A percentile compares a stretch with the other conserved stretches of the same genome.
These are phyloP conservation scores for Actinostola sp. DNA, from an alignment of 92 coral and sea anemone genomes.

Conservation along the genomic window DNA sequence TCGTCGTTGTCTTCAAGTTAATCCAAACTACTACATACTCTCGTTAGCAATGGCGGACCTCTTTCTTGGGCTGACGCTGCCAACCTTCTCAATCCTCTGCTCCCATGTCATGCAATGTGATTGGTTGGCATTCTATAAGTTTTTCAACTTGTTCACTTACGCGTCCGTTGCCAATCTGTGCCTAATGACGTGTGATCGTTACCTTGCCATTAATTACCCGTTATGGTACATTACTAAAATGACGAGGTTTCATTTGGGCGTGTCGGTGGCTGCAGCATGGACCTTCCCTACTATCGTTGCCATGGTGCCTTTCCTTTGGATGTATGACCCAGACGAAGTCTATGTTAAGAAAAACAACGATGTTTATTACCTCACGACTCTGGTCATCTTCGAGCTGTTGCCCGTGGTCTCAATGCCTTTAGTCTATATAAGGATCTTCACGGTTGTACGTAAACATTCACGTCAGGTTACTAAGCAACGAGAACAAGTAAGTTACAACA, in stretches of 20 bases:
- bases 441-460: slow-evolving; percentile 31
- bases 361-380: slow-evolving; percentile 17
- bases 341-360: slow-evolving; percentile 11
- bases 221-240: slow-evolving; percentile 32
- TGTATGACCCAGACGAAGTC: slow-evolving; percentile 10
- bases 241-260: slow-evolving; percentile 17
- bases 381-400: slow-evolving; percentile 36
- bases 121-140: slow-evolving; percentile 37
- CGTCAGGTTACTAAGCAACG: slow-evolving; percentile 30
- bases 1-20: slow-evolving; percentile 26
- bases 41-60: slow-evolving; percentile 36
- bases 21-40: slow-evolving; percentile 30
- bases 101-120: slow-evolving; percentile 19
- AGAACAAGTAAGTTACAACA: slow-evolving; percentile 37
- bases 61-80: slow-evolving; percentile 24
- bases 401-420: slow-evolving; percentile 41
- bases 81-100: slow-evolving; percentile 36
- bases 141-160: slow-evolving; percentile 32
- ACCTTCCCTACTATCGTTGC: slow-evolving; percentile 35
- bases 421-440: slow-evolving; percentile 25
- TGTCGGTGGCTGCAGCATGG: slow-evolving; percentile 43
- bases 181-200: slow-evolving; percentile 38
- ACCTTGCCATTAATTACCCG: slow-evolving; percentile 28
- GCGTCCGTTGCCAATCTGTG: slow-evolving; percentile 33
- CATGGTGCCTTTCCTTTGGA: slow-evolving; percentile 46